Evolutionary conservation across 2,113 vertebrate genomes (phyloP), one percentile per base, ranked within the genome.

Genomic region (Neolamprologus fasciatus): DNA sequence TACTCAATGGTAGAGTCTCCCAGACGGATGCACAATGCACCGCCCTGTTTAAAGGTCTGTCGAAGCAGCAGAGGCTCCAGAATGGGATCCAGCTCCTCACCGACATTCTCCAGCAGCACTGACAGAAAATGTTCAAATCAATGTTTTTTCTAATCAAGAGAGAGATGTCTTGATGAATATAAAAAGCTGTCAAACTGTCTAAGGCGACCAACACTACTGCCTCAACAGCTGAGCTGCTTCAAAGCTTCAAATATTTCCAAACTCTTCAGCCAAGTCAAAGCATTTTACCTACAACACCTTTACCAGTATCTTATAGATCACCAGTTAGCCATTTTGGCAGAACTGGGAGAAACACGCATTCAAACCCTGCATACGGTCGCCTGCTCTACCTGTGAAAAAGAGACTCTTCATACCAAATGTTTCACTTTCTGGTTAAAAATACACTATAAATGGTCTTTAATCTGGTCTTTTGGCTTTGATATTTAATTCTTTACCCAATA

Each of bases 61-160:
- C 97, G 97, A 11, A 99, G 96, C 55, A 98, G 92, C 47, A 98
- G 96, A 12, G 97, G 97, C 89, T 98, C 97, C 81, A 98, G 95
- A 90, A 99, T 96, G 7, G 97, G 97, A 87, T 98, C 97, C 66
- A 99, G 91, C 73, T 99, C 98, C 93, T 98, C 98, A 6, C 96
- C 97, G 2, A 97, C 93, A 86, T 98, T 98, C 95, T 98, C 98
- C 86, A 98, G 90, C 61, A 98, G 93, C 90, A 98, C 97, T 98
- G 91, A 28, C 91, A 85, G 12, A 68, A 37, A 81, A 91, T 16
- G 16, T 17, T 83, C 31, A 68, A 45, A 71, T 78, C n/a, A 33
- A 45, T 16, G 7, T 66, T 76, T 47, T 76, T 47, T 76, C 13
- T 73, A 73, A 73, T 45, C 37, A 37, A 23, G 7, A 78, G 19